phyloP scores from a whole-genome alignment of 1,140 invertebrate genomes.

The Copidosoma floridanum region DNA sequence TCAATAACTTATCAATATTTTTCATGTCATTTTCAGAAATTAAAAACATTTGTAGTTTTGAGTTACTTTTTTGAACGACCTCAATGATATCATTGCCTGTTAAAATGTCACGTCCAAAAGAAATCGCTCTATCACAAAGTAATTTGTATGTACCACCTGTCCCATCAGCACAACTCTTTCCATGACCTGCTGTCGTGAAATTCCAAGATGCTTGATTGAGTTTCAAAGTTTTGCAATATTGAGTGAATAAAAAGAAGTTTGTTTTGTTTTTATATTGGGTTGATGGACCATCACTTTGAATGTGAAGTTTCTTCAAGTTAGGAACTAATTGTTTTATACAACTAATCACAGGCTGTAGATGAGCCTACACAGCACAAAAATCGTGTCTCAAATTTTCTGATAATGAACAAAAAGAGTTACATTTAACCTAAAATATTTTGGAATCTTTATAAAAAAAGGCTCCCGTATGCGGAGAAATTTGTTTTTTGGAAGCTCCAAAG shows the following conservation, averaged over 20 bases:
- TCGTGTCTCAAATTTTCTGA: constrained; percentile 24
- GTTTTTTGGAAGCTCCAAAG: constrained; percentile 37
- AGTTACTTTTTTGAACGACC: not conserved
- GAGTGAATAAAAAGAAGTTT: constrained; percentile 15
- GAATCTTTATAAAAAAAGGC: not conserved
- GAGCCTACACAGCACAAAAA: constrained; percentile 31
- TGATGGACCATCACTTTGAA: constrained; percentile 21
- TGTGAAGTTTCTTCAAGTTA: constrained; percentile 12
- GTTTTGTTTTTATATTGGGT: constrained; percentile 26
- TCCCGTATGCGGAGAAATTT: not conserved
- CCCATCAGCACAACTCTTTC: constrained; percentile 24
- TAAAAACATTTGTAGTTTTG: not conserved
- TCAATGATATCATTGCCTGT: constrained; percentile 4
- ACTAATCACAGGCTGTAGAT: constrained; percentile 31
- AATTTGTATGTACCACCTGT: constrained; percentile 17
- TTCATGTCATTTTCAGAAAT: not conserved
- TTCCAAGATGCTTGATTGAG: constrained; percentile 20
- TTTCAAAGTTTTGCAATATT: constrained; percentile 10
- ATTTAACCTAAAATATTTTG: not conserved
- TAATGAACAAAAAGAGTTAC: constrained; percentile 32
- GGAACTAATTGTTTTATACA: constrained; percentile 13
- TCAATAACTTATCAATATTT: no score
- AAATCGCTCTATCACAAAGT: constrained; percentile 16
- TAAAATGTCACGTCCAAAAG: no score
- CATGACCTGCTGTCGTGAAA: constrained; percentile 22